Base-by-base conservation (phyloP, 1,140 invertebrate species). In the Tenebrio molitor region DNA sequence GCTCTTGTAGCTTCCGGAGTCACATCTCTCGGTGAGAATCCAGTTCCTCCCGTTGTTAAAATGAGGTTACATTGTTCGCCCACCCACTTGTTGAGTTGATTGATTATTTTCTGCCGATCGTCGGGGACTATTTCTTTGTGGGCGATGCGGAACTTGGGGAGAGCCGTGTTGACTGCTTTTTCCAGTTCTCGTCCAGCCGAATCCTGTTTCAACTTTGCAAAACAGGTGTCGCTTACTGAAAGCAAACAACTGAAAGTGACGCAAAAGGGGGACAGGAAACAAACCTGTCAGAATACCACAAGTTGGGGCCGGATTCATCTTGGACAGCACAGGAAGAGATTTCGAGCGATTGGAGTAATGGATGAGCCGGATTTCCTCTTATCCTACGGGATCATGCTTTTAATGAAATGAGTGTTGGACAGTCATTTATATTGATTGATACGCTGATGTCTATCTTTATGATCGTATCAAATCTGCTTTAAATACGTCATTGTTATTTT, bases 21-120 rank as follows among this genome's bases (percentile, higher is more conserved):
- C 0, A 98, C 92, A 89, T 99, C 97, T 66, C 95, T 85, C 2
- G 85, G 83, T 12, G 93, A 86, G 82, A 98, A 93, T 1, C 97
- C 97, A 16, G 97, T 99, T 19, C 97, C 97, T 17, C 97, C 97
- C 15, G 92, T 95, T 1, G 96, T 98, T 0, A 99, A 81, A 71
- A 99, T 91, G 2, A 97, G 84, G 80, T 95, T 88, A 0, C 91
- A 79, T 65, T 86, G 84, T 0, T 84, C 77, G 0, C 80, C 78
- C 79, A 87, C 87, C 88, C 91, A 95, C 15, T 89, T 78, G 58
- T 85, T 86, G 14, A 96, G 79, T 62, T 78, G 83, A 34, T 84
- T 76, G 87, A 90, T 80, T 68, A 87, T 87, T 46, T 64, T 10
- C 17, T 72, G 19, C 64, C 81, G 65, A 7, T 88, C 84, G 74